Evolutionary conservation across 2,797 vertebrate species (phyloP).

Genomic region (Crax fasciolata): DNA sequence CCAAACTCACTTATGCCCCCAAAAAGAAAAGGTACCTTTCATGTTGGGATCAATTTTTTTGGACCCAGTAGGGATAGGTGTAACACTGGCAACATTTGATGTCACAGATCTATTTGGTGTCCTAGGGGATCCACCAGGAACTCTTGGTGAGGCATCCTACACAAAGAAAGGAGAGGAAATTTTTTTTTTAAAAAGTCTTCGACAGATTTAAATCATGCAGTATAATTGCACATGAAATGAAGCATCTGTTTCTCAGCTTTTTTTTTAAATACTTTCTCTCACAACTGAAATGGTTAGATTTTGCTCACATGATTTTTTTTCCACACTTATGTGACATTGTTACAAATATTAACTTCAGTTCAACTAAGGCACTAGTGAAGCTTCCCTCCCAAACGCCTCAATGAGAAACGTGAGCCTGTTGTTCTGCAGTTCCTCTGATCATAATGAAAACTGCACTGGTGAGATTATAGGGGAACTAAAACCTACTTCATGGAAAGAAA

Average conservation of each 20-base stretch:
- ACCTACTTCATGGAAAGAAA: neutral
- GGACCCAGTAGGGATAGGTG: constrained; percentile 94
- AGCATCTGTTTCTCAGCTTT: neutral
- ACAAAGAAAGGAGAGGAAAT: neutral
- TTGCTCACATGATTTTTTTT: neutral
- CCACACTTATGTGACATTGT: neutral
- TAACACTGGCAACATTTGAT: constrained; percentile 95
- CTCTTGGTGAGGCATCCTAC: constrained; percentile 94
- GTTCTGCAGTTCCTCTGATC: neutral
- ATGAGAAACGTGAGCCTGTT: neutral
- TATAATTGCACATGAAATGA: neutral
- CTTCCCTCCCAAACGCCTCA: neutral
- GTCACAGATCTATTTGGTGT: constrained; percentile 95
- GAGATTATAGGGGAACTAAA: neutral
- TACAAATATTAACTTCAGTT: neutral
- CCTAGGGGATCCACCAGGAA: constrained; percentile 95
- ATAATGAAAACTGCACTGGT: neutral
- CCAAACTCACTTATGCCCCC: neutral
- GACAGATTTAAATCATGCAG: neutral
- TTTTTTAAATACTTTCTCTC: neutral
- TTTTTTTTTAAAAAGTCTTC: neutral
- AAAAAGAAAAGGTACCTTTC: constrained; percentile 84
- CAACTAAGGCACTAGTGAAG: neutral
- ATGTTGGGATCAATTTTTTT: constrained; percentile 92
- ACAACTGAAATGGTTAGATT: neutral